Evolutionary conservation across 2,888 invertebrate species (phyloP).

Genomic region (Neoascia interrupta): DNA sequence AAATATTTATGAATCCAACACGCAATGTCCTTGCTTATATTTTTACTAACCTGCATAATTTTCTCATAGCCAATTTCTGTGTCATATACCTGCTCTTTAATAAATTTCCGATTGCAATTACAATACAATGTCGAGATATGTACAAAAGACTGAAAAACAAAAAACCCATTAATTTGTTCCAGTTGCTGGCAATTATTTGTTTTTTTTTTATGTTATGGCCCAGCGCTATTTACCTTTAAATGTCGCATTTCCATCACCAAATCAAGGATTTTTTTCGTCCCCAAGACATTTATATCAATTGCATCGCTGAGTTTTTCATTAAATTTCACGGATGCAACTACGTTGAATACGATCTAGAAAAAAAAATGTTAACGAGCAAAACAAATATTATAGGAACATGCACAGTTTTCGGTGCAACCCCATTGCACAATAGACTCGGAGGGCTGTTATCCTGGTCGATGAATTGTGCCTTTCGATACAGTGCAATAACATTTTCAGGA

Average conservation of each 20-base stretch:
- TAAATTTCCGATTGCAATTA: constrained; percentile 79
- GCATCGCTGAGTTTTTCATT: constrained; percentile 80
- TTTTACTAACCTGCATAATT: constrained; percentile 79
- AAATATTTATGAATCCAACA: constrained; percentile 26
- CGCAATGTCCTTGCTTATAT: too few species aligned
- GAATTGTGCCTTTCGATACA: constrained; percentile 58
- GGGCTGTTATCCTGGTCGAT: constrained; percentile 53
- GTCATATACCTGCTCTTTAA: constrained; percentile 79
- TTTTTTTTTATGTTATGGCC: constrained; percentile 4
- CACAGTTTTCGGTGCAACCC: constrained; percentile 41
- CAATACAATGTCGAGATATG: constrained; percentile 80
- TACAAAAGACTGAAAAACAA: constrained; percentile 77
- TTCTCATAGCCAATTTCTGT: constrained; percentile 80
- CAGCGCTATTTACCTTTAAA: constrained; percentile 76
- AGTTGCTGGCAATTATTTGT: constrained; percentile 37
- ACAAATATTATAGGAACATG: constrained; percentile 60
- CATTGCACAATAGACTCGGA: constrained; percentile 12
- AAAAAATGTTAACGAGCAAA: constrained; percentile 64
- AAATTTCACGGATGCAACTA: constrained; percentile 80
- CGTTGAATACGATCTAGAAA: constrained; percentile 79
- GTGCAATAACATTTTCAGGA: constrained; percentile 59
- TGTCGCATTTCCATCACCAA: constrained; percentile 78
- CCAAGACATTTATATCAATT: constrained; percentile 79
- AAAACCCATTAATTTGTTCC: constrained; percentile 71
- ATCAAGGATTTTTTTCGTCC: constrained; percentile 80